A percentile compares a stretch with the other conserved stretches of the same genome.
phyloP scores from a whole-genome alignment of 2,113 vertebrate species.

The Caracal caracal region DNA sequence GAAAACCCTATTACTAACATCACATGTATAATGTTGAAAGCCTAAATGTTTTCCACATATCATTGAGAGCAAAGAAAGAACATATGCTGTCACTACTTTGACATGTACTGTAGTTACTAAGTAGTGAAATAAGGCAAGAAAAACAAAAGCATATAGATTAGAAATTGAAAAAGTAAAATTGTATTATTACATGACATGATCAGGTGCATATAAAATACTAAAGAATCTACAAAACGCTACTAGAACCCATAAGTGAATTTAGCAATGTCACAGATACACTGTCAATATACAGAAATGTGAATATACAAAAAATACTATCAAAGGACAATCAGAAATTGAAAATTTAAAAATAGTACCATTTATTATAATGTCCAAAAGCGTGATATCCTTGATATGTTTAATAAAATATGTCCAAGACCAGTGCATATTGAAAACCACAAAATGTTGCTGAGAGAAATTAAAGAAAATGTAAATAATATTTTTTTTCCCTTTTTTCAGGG shows the following conservation, averaged over 20 bases:
- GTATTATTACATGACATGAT: neutral
- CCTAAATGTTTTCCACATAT: neutral
- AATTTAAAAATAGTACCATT: neutral
- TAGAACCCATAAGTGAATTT: neutral
- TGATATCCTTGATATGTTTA: neutral
- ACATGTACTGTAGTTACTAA: neutral
- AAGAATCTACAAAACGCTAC: neutral
- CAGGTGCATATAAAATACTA: neutral
- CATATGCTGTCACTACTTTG: neutral
- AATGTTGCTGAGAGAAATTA: neutral
- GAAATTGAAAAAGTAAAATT: neutral
- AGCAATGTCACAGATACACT: neutral
- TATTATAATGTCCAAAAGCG: neutral
- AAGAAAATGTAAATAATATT: neutral
- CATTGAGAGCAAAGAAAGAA: neutral
- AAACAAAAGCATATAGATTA: neutral
- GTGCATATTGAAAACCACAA: neutral
- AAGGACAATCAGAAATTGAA: neutral
- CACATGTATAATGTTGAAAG: neutral
- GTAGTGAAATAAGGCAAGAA: neutral
- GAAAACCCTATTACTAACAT: neutral
- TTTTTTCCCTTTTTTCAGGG: too few relatives aligned
- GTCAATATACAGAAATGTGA: neutral
- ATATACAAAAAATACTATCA: neutral
- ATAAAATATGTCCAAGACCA: neutral